Conservation (phyloP, 2,888 invertebrate genomes). For the Rhingia campestris region DNA sequence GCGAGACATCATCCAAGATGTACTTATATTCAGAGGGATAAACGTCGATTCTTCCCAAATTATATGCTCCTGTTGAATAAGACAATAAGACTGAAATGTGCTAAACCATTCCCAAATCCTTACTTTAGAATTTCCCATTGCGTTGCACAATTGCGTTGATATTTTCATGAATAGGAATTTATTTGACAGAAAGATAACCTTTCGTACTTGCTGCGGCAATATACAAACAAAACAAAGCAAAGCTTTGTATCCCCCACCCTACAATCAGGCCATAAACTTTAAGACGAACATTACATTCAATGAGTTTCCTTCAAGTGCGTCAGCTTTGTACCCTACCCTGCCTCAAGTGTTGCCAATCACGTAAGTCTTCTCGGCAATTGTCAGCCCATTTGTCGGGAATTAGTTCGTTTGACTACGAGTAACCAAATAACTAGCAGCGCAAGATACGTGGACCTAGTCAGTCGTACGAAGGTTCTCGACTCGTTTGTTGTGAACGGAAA, state of each 20-base stretch:
- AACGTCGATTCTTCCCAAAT: no score
- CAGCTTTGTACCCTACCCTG: background rate
- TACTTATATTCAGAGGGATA: no score
- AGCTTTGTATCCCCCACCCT: background rate
- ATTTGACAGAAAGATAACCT: conserved; percentile 32
- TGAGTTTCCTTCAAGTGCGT: conserved; percentile 5
- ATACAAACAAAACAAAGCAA: conserved; percentile 7
- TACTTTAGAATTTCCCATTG: background rate
- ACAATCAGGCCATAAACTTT: conserved; percentile 3
- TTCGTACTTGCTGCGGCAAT: conserved; percentile 5
- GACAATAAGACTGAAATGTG: background rate
- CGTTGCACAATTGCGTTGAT: background rate
- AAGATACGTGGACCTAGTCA: conserved; percentile 43
- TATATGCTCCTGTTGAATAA: no score
- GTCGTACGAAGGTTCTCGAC: conserved; percentile 32
- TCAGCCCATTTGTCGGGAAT: conserved; percentile 44
- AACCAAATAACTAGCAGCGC: conserved; percentile 32
- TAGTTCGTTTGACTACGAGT: conserved; percentile 19
- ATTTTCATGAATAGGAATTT: conserved; percentile 12
- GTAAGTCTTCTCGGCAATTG: background rate
- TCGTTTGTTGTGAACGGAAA: conserved; percentile 20
- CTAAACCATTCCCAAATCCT: background rate
- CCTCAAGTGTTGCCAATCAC: conserved; percentile 6
- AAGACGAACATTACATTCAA: conserved; percentile 32
- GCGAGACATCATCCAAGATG: no score